Evolutionary conservation across 2,888 invertebrate species (phyloP), one percentile per base, ranked within the genome.

Genomic region (Melinopterus prodromus): DNA sequence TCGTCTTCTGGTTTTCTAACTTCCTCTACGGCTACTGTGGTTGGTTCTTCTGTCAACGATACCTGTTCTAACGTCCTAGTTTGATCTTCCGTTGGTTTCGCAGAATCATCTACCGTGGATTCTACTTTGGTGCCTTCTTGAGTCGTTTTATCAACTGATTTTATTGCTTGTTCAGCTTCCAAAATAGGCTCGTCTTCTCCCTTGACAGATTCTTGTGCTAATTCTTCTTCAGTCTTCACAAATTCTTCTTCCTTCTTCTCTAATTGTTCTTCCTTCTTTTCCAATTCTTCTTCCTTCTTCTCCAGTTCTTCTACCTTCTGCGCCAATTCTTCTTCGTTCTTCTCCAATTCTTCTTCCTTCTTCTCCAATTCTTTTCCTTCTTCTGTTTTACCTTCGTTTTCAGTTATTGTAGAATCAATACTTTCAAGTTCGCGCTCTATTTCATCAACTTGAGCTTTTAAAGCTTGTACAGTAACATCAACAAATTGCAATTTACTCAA

Each of bases 401-500:
- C 4, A n/a, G 16, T 35, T 36, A 35, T 36, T 74, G n/a, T 35
- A 36, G 35, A 15, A 7, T 71, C 71, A 16, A 71, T 71, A 16
- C 6, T 37, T 74, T 74, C n/a, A 74, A 35, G 37, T 74, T n/a
- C 14, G 7, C 37, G 9, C 38, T 75, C 53, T 16, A 80, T 77
- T 70, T 77, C 71, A 26, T 71, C 36, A 77, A 80, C 74, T 70
- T 80, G 35, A 5, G 75, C 80, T 37, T 77, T 74, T 53, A 80
- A 75, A 12, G 15, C 74, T 69, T 77, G 26, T 6, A 77, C n/a
- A 14, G 80, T 37, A 26, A 74, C 36, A 35, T 74, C 35, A 2
- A 74, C 5, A 26, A 74, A 74, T n/a, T 74, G n/a, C 35, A 74
- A 12, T 26, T 74, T 74, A 6, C n/a, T 74, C 12, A 16, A 16